phyloP scores from a whole-genome alignment of 1,140 invertebrate genomes.

The Octopus sinensis region DNA sequence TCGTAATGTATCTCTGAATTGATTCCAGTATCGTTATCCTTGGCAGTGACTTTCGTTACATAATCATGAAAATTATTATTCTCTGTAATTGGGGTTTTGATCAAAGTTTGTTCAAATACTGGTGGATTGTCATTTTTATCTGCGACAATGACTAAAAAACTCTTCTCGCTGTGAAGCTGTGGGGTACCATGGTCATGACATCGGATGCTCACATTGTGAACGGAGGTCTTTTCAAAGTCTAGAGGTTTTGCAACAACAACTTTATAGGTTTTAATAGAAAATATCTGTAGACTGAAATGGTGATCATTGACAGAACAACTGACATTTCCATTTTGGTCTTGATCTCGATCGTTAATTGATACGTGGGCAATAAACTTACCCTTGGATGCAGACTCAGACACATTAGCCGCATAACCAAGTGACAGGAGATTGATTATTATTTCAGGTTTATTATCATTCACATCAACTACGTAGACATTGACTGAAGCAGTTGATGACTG shows the following conservation, averaged over 20 bases:
- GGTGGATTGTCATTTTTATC: conserved; percentile 96
- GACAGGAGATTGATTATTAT: conserved; percentile 43
- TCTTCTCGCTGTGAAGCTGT: conserved; percentile 75
- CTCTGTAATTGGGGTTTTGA: conserved; percentile 67
- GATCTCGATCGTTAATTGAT: conserved; percentile 42
- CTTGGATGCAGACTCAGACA: conserved; percentile 44
- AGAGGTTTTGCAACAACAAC: conserved; percentile 33
- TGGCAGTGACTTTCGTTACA: conserved; percentile 70
- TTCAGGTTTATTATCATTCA: conserved; percentile 47
- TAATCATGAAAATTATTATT: conserved; percentile 71
- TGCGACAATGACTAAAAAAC: conserved; percentile 83
- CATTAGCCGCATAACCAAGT: conserved; percentile 29
- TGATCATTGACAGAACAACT: conserved; percentile 38
- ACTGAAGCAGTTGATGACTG: conserved; percentile 63
- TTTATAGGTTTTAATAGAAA: conserved; percentile 35
- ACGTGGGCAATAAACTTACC: conserved; percentile 47
- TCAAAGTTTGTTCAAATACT: conserved; percentile 76
- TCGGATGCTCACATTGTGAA: conserved; percentile 34
- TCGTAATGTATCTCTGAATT: conserved; percentile 66
- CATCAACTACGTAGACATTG: conserved; percentile 45
- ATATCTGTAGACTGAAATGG: conserved; percentile 33
- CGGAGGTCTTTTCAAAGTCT: conserved; percentile 32
- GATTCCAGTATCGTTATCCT: conserved; percentile 82
- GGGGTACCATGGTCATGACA: conserved; percentile 68
- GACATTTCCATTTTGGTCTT: conserved; percentile 43